Conservation (phyloP, 2,113 vertebrate species). For the Ciconia boyciana region DNA sequence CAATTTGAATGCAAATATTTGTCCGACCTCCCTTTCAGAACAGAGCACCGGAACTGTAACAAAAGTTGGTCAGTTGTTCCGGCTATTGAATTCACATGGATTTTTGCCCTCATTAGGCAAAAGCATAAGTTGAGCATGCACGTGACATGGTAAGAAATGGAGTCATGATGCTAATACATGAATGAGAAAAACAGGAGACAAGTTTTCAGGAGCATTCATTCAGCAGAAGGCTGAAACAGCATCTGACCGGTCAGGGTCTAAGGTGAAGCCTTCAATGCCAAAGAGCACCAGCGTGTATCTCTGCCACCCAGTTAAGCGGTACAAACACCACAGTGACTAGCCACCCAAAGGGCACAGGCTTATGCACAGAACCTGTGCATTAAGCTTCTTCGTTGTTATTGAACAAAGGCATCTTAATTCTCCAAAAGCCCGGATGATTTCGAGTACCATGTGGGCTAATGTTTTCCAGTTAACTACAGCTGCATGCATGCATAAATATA, state of each 20-base stretch:
- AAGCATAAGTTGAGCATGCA: not conserved
- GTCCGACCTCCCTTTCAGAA: not conserved
- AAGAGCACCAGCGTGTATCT: not conserved
- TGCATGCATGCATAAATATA: not conserved
- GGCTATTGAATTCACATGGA: not conserved
- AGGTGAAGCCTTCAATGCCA: not conserved
- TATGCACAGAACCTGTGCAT: not conserved
- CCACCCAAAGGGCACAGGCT: not conserved
- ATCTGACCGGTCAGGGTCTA: not conserved
- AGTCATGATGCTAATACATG: not conserved
- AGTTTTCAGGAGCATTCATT: not conserved
- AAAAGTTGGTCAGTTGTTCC: not conserved
- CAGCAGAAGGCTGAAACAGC: not conserved
- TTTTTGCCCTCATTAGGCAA: not conserved
- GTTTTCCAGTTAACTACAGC: not conserved
- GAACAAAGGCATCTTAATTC: not conserved
- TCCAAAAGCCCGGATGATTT: not conserved
- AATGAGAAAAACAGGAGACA: not conserved
- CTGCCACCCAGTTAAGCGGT: not conserved
- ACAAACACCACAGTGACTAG: not conserved
- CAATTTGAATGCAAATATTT: not conserved
- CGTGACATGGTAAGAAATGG: not conserved
- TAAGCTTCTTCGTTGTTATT: not conserved
- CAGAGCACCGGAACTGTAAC: not conserved
- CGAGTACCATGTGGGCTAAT: not conserved